A percentile compares a stretch with the other conserved stretches of the same genome.
These are phyloP conservation scores for Sycophila texana DNA, from an alignment of 2,888 invertebrate genomes.

Conservation along the genomic window DNA sequence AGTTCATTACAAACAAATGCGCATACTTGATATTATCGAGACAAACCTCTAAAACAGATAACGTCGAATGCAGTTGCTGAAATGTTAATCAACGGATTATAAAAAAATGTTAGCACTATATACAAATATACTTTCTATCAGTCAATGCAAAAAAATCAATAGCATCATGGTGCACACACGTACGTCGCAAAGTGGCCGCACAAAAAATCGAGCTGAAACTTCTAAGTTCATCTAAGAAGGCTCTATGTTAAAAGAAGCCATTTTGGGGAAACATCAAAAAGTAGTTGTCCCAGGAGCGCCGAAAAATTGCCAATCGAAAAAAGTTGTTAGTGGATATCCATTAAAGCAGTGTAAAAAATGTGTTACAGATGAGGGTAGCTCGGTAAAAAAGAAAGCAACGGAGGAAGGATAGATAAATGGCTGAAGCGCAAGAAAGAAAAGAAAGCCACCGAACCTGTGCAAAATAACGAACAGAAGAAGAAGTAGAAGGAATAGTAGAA, in stretches of 20 bases:
- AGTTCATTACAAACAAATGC: conserved; percentile 8
- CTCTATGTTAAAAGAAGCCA: conserved; percentile 50
- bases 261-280: conserved; percentile 38
- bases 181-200: conserved; percentile 21
- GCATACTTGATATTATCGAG: conserved; percentile 44
- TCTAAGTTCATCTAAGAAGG: conserved; percentile 46
- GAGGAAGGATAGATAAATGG: neutral
- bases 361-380: neutral
- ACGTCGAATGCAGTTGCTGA: conserved; percentile 48
- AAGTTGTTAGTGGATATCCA: neutral
- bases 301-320: conserved; percentile 35
- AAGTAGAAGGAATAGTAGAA: conserved; percentile 54
- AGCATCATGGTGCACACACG: conserved; percentile 27
- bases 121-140: conserved; percentile 38
- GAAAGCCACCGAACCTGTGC: conserved; percentile 69
- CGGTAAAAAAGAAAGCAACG: neutral
- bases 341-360: conserved; percentile 17
- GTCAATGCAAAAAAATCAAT: conserved; percentile 28
- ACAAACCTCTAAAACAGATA: conserved; percentile 44
- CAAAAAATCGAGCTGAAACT: conserved; percentile 51
- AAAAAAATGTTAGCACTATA: conserved; percentile 46
- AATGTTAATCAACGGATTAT: conserved; percentile 53
- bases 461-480: conserved; percentile 62
- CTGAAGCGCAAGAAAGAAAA: conserved; percentile 56
- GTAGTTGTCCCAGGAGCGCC: conserved; percentile 27